Evolutionary conservation across 2,888 invertebrate species (phyloP), one percentile per base, ranked within the genome.

Genomic region (Macrosoma leucophasiata): DNA sequence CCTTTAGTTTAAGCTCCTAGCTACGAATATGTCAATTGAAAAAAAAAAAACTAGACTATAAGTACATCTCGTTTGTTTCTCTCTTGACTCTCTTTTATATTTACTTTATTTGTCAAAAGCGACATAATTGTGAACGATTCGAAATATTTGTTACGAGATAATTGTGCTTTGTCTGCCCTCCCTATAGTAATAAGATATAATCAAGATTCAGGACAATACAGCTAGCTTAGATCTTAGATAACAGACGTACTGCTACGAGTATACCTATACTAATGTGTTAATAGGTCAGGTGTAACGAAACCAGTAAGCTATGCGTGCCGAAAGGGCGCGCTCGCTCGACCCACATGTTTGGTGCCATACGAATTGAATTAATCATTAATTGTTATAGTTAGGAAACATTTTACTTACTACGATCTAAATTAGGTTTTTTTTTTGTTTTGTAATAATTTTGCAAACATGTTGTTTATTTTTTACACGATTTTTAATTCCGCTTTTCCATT

Each of bases 271-370:
- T n/a, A n/a, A n/a, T n/a, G n/a, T n/a, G n/a, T n/a, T n/a, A n/a
- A n/a, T n/a, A n/a, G n/a, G n/a, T n/a, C n/a, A n/a, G n/a, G n/a
- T n/a, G n/a, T n/a, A n/a, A n/a, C n/a, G n/a, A n/a, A n/a, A n/a
- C n/a, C n/a, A n/a, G n/a, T n/a, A n/a, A n/a, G n/a, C n/a, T n/a
- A n/a, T n/a, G n/a, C n/a, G n/a, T n/a, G n/a, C n/a, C n/a, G n/a
- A n/a, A n/a, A n/a, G n/a, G n/a, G n/a, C n/a, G n/a, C n/a, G n/a
- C n/a, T n/a, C n/a, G n/a, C n/a, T n/a, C n/a, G n/a, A n/a, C n/a
- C n/a, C n/a, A n/a, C n/a, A n/a, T 32, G 41, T 58, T 62, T 65
- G 68, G 70, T 71, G 70, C 70, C 70, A 71, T 71, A 71, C 57
- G 50, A 60, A 48, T 41, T 44, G 54, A 58, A 56, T 61, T 60